Evolutionary conservation across 2,888 invertebrate species (phyloP).

Genomic region (Agrotis segetum): DNA sequence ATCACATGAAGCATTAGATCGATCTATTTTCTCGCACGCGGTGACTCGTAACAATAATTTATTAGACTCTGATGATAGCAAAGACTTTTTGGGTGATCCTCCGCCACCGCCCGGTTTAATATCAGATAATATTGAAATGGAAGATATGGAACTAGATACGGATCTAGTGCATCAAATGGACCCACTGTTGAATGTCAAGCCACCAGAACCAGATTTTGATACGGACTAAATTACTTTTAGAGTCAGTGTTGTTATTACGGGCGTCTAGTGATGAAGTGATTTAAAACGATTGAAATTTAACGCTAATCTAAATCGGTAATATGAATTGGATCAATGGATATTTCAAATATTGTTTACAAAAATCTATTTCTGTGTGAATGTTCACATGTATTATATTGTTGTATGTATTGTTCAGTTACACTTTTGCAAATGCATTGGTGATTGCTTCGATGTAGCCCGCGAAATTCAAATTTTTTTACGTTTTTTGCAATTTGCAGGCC

Average conservation of each 20-base stretch:
- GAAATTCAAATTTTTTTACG: too few relatives aligned
- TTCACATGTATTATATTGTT: not conserved
- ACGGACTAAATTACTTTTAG: conserved; percentile 34
- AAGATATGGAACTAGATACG: conserved; percentile 55
- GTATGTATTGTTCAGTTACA: conserved; percentile 8
- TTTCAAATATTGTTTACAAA: conserved; percentile 3
- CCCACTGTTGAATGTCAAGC: conserved; percentile 43
- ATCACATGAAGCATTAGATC: conserved; percentile 50
- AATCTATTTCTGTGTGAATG: not conserved
- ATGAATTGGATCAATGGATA: conserved; percentile 9
- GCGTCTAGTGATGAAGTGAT: conserved; percentile 17
- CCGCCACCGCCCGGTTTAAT: conserved; percentile 50
- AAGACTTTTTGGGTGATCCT: conserved; percentile 60
- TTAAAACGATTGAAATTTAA: conserved; percentile 10
- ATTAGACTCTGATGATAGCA: conserved; percentile 62
- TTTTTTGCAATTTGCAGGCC: too few relatives aligned
- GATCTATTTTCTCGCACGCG: conserved; percentile 40
- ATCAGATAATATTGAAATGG: conserved; percentile 55
- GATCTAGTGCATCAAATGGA: conserved; percentile 53
- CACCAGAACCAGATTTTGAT: conserved; percentile 54
- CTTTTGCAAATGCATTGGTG: too few relatives aligned
- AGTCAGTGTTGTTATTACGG: conserved; percentile 23
- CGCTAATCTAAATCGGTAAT: conserved; percentile 4
- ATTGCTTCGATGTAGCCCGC: too few relatives aligned
- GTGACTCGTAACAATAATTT: conserved; percentile 35